A percentile compares a stretch with the other conserved stretches of the same genome.
These are phyloP conservation scores for Microctenopoma stevenorrisi DNA, from an alignment of 2,797 vertebrate species.

Conservation along the genomic window DNA sequence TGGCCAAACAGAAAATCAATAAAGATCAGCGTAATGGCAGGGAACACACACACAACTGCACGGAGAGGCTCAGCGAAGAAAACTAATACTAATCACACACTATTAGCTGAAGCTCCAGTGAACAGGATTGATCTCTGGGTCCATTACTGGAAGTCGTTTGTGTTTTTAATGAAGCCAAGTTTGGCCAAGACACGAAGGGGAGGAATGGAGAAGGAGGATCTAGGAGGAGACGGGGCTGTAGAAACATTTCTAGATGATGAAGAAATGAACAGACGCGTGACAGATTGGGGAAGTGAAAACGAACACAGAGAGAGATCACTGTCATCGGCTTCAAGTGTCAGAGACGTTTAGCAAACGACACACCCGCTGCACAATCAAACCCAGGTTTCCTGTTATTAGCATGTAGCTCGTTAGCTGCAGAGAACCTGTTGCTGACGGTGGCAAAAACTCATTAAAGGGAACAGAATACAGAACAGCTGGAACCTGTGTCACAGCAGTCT, in stretches of 20 bases:
- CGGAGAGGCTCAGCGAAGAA: slow-evolving; percentile 54
- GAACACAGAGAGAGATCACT: neutral
- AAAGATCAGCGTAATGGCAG: slow-evolving; percentile 63
- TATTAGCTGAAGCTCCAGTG: slow-evolving; percentile 63
- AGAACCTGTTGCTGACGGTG: slow-evolving; percentile 17
- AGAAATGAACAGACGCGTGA: neutral
- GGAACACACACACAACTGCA: slow-evolving; percentile 20
- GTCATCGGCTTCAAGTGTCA: neutral
- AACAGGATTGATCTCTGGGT: slow-evolving; percentile 74
- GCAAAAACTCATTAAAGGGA: slow-evolving; percentile 10
- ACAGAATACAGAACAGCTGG: neutral
- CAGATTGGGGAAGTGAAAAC: neutral
- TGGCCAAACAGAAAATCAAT: slow-evolving; percentile 72
- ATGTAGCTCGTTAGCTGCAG: slow-evolving; percentile 20
- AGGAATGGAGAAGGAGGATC: neutral
- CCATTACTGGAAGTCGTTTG: slow-evolving; percentile 78
- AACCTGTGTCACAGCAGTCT: no score
- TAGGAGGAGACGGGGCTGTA: neutral
- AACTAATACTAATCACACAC: slow-evolving; percentile 75
- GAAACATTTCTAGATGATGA: neutral
- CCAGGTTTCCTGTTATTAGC: neutral
- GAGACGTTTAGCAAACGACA: neutral
- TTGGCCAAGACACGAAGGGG: slow-evolving; percentile 46
- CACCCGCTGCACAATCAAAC: neutral
- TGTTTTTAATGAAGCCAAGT: slow-evolving; percentile 79